Evolutionary conservation across 2,888 invertebrate species (phyloP).

Genomic region (Chydorus sphaericus): DNA sequence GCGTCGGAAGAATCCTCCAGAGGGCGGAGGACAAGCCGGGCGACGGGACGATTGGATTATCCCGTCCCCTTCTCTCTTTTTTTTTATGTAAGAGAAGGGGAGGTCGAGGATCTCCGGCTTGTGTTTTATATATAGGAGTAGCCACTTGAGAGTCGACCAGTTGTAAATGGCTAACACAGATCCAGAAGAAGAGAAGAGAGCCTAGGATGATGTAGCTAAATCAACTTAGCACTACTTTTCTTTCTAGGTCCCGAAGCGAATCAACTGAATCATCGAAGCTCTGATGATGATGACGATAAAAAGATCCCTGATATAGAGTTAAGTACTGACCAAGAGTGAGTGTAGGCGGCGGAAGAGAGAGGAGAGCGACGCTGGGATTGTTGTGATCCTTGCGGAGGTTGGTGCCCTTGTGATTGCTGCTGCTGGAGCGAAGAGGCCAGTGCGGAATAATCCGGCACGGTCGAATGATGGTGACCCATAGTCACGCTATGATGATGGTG

Average conservation of each 20-base stretch:
- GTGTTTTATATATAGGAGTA: background rate
- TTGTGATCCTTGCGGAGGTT: background rate
- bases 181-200: background rate
- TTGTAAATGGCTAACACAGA: constrained; percentile 2
- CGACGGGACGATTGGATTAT: constrained; percentile 6
- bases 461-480: constrained; percentile 11
- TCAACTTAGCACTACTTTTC: constrained; percentile 4
- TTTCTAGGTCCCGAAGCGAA: background rate
- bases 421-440: constrained; percentile 14
- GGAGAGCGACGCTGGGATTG: constrained; percentile 11
- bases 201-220: background rate
- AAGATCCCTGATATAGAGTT: too few relatives aligned
- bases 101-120: too few relatives aligned
- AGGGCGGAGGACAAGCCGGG: constrained; percentile 3
- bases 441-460: constrained; percentile 11
- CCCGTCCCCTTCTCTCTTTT: background rate
- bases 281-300: too few relatives aligned
- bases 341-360: constrained; percentile 15
- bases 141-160: background rate
- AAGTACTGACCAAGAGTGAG: constrained; percentile 15
- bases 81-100: constrained; percentile 8
- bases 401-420: background rate
- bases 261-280: background rate
- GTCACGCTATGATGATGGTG: background rate
- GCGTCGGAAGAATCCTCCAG: constrained; percentile 1